Percentiles rank a stretch among this genome's conserved stretches.
These are phyloP conservation scores for Meda fulgida DNA, from an alignment of 2,797 vertebrate genomes.

Conservation along the genomic window DNA sequence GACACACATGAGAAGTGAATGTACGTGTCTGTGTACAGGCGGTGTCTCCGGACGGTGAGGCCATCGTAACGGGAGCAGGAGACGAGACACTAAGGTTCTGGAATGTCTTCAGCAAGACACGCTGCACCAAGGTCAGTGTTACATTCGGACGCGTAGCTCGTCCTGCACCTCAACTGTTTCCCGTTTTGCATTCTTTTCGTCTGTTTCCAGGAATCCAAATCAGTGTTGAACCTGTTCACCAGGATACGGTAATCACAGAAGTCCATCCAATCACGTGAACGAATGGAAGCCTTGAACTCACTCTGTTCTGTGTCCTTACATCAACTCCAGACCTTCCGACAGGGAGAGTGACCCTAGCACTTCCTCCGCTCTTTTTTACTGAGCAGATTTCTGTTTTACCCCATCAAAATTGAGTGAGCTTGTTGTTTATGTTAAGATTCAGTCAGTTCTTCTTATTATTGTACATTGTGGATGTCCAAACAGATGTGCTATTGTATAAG, in stretches of 20 bases:
- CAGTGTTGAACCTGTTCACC: constrained; percentile 85
- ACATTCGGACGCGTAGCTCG: no score
- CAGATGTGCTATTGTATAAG: constrained; percentile 67
- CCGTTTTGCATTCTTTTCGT: constrained; percentile 19
- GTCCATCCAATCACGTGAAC: constrained; percentile 24
- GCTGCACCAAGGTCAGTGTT: constrained; percentile 81
- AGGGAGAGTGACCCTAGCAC: constrained; percentile 35
- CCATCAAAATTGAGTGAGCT: constrained; percentile 52
- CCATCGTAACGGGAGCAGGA: constrained; percentile 84
- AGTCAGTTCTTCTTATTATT: constrained; percentile 53
- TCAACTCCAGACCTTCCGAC: constrained; percentile 42
- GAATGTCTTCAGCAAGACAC: constrained; percentile 87
- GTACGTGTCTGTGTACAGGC: constrained; percentile 68
- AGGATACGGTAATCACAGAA: constrained; percentile 79
- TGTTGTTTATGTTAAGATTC: constrained; percentile 59
- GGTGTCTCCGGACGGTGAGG: constrained; percentile 84
- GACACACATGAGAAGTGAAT: background rate
- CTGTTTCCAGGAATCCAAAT: constrained; percentile 81
- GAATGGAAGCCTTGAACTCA: constrained; percentile 33
- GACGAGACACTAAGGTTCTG: constrained; percentile 86
- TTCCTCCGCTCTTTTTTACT: constrained; percentile 58
- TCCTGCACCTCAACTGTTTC: background rate
- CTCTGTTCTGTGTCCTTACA: constrained; percentile 30
- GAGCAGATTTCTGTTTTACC: constrained; percentile 54
- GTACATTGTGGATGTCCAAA: constrained; percentile 70